Evolutionary conservation across 2,113 vertebrate genomes (phyloP).

Genomic region (Salvator merianae): DNA sequence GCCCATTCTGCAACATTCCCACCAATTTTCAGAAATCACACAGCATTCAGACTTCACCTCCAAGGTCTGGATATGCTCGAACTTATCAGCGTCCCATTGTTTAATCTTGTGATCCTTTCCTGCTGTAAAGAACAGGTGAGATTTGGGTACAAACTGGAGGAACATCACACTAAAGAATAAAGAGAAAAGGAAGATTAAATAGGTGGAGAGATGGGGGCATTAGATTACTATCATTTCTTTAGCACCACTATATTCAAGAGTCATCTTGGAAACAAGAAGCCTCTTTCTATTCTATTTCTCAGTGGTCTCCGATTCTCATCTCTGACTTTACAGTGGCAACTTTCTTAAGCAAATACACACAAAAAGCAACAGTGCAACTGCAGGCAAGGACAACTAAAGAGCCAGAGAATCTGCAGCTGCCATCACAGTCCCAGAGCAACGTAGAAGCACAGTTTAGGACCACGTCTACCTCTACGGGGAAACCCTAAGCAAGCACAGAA

Average conservation of each 20-base stretch:
- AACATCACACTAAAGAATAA: constrained; percentile 88
- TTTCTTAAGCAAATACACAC: neutral
- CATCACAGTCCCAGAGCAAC: neutral
- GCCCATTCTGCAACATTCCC: neutral
- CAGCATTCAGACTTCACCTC: constrained; percentile 79
- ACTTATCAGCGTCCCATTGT: constrained; percentile 98
- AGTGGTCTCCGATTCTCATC: neutral
- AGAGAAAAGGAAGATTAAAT: constrained; percentile 11
- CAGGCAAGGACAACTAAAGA: neutral
- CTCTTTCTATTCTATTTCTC: neutral
- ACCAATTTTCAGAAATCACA: neutral
- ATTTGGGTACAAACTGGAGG: constrained; percentile 93
- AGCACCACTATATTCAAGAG: neutral
- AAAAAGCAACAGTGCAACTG: neutral
- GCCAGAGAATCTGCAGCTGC: neutral
- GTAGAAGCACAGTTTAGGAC: neutral
- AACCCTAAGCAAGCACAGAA: no score
- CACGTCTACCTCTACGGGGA: no score
- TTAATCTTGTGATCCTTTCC: constrained; percentile 96
- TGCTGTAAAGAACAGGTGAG: constrained; percentile 97
- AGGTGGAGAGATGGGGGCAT: neutral
- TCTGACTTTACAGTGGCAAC: neutral
- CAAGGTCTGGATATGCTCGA: constrained; percentile 91
- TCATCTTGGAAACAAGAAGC: neutral
- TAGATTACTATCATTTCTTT: neutral